Evolutionary conservation across 2,797 vertebrate genomes (phyloP), one percentile per base, ranked within the genome.

Genomic region (Parauchenoglanis ngamensis): DNA sequence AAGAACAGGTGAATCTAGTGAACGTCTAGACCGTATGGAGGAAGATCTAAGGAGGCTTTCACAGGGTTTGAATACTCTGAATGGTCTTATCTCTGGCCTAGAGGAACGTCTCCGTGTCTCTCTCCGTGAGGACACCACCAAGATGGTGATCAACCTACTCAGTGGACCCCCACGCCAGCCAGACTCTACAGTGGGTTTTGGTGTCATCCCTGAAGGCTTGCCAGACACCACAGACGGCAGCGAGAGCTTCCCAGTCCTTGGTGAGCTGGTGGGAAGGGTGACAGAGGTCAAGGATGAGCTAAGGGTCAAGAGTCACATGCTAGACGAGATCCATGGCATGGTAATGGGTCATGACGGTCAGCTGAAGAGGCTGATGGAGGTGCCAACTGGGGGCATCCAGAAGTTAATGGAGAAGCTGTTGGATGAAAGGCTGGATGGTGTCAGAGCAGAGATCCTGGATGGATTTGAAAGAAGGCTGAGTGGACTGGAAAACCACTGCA

Each of bases 321-420:
- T 99, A 87, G 96, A 98, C 0, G 95, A 99, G 91, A 95, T 96
- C 78, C 94, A 92, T 0, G 97, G 97, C 65, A 97, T 99, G 96
- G 98, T 99, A 21, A 93, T 99, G 5, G 97, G 97, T 86, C 98
- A 99, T 0, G 98, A 99, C 0, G 97, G 97, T 7, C 97, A 99
- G 89, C 94, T 99, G 85, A 98, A 98, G 93, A 96, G 91, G 65
- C 94, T 99, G 57, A 88, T 97, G 91, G 97, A 97, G 17, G 94
- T 97, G 0, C 95, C 96, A 0, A 94, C 95, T 40, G 95, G 95
- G 2, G 79, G 89, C 28, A 94, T 96, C 59, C 95, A 94, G 0
- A 89, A 92, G 3, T 90, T 96, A 46, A 89, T 98, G 85, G 97
- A 98, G 7, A 95, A 97, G 19, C 95, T 97, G 0, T 88, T 99